These are phyloP conservation scores for Polydrusus pterygomalis DNA, from an alignment of 2,888 invertebrate genomes.

Conservation along the genomic window DNA sequence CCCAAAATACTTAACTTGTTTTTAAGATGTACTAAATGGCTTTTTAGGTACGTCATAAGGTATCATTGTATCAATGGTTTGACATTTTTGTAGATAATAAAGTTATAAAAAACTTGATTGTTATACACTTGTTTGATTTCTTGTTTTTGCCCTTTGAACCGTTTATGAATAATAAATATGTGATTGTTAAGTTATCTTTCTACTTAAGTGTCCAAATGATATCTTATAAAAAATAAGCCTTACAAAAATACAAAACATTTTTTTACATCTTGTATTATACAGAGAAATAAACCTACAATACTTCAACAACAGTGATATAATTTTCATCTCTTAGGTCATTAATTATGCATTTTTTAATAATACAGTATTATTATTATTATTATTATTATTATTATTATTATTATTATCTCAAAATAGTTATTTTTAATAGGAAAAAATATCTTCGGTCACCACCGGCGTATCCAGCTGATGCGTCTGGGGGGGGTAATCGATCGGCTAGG, in stretches of 20 bases:
- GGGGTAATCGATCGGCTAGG: too few species aligned
- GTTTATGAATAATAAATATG: constrained; percentile 7
- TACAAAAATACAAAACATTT: neutral
- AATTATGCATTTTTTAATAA: neutral
- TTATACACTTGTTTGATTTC: constrained; percentile 21
- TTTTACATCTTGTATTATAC: neutral
- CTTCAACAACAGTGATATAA: neutral
- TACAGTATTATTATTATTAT: too few species aligned
- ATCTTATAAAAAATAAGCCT: constrained; percentile 14
- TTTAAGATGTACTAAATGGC: constrained; percentile 36
- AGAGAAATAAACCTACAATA: neutral
- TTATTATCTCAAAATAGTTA: too few species aligned
- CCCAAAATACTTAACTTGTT: constrained; percentile 23
- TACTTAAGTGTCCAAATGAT: neutral
- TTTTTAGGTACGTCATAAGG: constrained; percentile 47
- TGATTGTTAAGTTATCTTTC: constrained; percentile 11
- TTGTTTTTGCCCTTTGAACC: constrained; percentile 37
- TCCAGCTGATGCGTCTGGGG: too few species aligned
- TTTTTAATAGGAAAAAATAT: too few species aligned
- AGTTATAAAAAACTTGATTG: constrained; percentile 25
- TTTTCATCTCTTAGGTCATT: constrained; percentile 3
- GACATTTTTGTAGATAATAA: constrained; percentile 34
- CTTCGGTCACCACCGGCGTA: too few species aligned
- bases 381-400: too few species aligned
- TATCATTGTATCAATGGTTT: constrained; percentile 55